Evolutionary conservation across 2,113 vertebrate genomes (phyloP).

Genomic region (Entelurus aequoreus): DNA sequence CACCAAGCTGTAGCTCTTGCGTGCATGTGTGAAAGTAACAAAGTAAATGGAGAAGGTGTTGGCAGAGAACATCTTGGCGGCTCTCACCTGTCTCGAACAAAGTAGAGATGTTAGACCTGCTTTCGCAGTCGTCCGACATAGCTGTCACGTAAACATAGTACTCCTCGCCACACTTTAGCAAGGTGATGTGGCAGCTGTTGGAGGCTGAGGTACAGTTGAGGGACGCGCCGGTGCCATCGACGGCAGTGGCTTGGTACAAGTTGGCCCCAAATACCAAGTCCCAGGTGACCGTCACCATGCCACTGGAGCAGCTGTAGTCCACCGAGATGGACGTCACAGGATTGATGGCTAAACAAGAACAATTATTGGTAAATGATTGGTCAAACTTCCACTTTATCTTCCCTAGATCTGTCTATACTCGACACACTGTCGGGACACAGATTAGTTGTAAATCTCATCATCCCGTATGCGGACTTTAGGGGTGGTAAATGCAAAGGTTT

Average conservation of each 20-base stretch:
- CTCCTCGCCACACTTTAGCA: slow-evolving; percentile 55
- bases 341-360: slow-evolving; percentile 45
- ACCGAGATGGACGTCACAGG: slow-evolving; percentile 40
- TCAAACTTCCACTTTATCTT: no score
- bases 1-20: background rate
- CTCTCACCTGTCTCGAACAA: slow-evolving; percentile 64
- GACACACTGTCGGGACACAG: no score
- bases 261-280: slow-evolving; percentile 48
- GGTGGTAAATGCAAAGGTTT: no score
- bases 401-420: no score
- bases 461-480: no score
- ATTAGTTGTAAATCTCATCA: no score
- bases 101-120: slow-evolving; percentile 28
- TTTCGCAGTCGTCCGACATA: slow-evolving; percentile 55
- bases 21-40: background rate
- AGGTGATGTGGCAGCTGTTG: slow-evolving; percentile 54
- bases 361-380: no score
- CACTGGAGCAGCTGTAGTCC: slow-evolving; percentile 55
- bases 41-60: slow-evolving; percentile 17
- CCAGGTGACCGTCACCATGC: slow-evolving; percentile 57
- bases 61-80: background rate
- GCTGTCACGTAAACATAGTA: slow-evolving; percentile 53
- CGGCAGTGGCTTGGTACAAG: slow-evolving; percentile 51
- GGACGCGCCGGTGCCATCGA: slow-evolving; percentile 24
- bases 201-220: slow-evolving; percentile 52